Evolutionary conservation across 2,797 vertebrate species (phyloP).

Genomic region (Sebastes vulpes): DNA sequence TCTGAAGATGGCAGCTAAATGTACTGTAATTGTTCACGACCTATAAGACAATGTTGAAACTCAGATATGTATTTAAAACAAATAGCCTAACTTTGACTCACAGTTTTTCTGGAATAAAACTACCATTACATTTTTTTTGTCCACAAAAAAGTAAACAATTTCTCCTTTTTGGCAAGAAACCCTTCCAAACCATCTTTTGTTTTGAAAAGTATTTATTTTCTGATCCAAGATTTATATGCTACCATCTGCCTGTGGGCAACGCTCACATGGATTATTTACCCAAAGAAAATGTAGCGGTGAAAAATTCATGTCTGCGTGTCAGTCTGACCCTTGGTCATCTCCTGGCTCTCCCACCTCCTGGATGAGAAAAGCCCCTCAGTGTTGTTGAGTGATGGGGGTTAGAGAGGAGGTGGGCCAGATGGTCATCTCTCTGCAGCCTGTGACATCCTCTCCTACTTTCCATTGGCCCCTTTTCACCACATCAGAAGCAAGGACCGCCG

Average conservation of each 20-base stretch:
- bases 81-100: neutral
- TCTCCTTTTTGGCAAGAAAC: conserved; percentile 19
- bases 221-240: conserved; percentile 79
- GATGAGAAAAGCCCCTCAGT: conserved; percentile 77
- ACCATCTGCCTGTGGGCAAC: conserved; percentile 68
- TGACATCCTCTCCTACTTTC: conserved; percentile 62
- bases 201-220: conserved; percentile 78
- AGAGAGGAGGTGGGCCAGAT: conserved; percentile 57
- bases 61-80: neutral
- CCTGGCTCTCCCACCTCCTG: conserved; percentile 54
- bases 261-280: conserved; percentile 81
- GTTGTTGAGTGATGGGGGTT: conserved; percentile 78
- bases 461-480: conserved; percentile 47
- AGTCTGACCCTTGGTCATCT: conserved; percentile 78
- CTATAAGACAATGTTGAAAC: neutral
- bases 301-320: conserved; percentile 81
- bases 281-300: conserved; percentile 82
- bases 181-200: conserved; percentile 23
- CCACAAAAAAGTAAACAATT: conserved; percentile 16
- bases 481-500: conserved; percentile 42
- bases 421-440: conserved; percentile 53
- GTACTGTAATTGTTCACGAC: neutral
- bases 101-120: neutral
- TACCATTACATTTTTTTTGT: neutral
- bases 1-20: neutral